Base-by-base conservation (phyloP, 2,888 invertebrate genomes). In the Drosophila infuscata region DNA sequence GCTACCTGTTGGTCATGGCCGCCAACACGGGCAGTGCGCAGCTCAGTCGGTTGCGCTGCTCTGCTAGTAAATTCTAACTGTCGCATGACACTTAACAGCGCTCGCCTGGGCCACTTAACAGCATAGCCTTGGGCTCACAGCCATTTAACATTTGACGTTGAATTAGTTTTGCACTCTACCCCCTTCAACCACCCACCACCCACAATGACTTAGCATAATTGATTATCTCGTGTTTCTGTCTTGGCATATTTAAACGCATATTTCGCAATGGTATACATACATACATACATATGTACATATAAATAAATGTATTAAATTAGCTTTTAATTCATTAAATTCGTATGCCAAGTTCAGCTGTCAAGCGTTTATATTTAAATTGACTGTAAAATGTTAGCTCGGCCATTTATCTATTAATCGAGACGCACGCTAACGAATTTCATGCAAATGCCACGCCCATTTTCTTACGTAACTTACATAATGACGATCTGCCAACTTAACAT, bases 41-140 rank as follows among this genome's bases (percentile, higher is more conserved):
- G 80, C 61, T 74, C 59, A 48, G 70, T 43, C 41, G 41, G 38
- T 49, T 62, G 62, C 57, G 49, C 78, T 35, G 58, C 66, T 35
- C 78, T 35, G 56, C 61, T 30, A 49, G 32, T 66, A 79, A 79
- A 87, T 83, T 84, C 84, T 88, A 88, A 86, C 78, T 83, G 88
- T 83, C 83, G 65, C 64, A 61, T n/a, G 56, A 30, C 56, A 48
- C 33, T 72, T 76, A 63, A 75, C 72, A 76, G 76, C 33, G 38
- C 25, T 49, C 43, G 61, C 36, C 70, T 71, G 54, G 38, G 20
- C 54, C 35, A 48, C 49, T 60, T 52, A 62, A 65, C 71, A 64
- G 65, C 63, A n/a, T 53, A 65, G 72, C 72, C 72, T 72, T 72
- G 72, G 53, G 11, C 17, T 17, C 30, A 20, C 52, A 41, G 30